These are phyloP conservation scores for Bursaphelenchus mucronatus DNA, from an alignment of 1,140 invertebrate genomes.

Conservation along the genomic window DNA sequence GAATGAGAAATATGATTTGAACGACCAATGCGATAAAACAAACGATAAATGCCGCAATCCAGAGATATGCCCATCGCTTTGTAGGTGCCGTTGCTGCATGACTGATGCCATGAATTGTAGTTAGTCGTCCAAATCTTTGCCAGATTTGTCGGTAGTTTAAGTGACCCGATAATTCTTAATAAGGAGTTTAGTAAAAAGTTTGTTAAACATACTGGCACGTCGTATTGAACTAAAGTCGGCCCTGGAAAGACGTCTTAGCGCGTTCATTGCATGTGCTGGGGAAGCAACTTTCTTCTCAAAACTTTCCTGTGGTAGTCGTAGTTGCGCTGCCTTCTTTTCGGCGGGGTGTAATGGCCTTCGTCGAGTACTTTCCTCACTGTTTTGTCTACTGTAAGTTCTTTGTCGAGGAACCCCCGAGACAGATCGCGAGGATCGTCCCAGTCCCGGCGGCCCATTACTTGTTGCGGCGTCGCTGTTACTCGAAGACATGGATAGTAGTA, in stretches of 20 bases:
- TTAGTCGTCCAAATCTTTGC: constrained; percentile 47
- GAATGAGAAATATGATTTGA: constrained; percentile 52
- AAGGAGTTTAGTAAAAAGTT: not conserved
- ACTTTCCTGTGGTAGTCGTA: constrained; percentile 4
- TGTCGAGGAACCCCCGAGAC: not conserved
- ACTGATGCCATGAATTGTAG: constrained; percentile 56
- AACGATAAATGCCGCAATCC: constrained; percentile 48
- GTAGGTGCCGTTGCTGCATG: constrained; percentile 51
- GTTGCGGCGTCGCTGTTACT: too few relatives aligned
- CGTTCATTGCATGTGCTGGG: constrained; percentile 35
- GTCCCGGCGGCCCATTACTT: not conserved
- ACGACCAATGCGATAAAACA: constrained; percentile 47
- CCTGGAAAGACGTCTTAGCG: constrained; percentile 41
- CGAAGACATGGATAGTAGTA: too few relatives aligned
- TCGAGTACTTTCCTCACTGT: constrained; percentile 41
- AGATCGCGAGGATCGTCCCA: constrained; percentile 6
- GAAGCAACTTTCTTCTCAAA: not conserved
- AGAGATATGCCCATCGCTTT: constrained; percentile 38
- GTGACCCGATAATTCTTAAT: constrained; percentile 24
- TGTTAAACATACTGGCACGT: constrained; percentile 37
- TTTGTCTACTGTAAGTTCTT: constrained; percentile 16
- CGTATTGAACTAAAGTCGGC: constrained; percentile 45
- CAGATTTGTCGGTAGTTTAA: constrained; percentile 32
- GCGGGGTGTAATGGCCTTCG: constrained; percentile 30
- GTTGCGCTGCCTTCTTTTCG: constrained; percentile 25